phyloP scores from a whole-genome alignment of 2,113 vertebrate species.

The Tinamus guttatus region DNA sequence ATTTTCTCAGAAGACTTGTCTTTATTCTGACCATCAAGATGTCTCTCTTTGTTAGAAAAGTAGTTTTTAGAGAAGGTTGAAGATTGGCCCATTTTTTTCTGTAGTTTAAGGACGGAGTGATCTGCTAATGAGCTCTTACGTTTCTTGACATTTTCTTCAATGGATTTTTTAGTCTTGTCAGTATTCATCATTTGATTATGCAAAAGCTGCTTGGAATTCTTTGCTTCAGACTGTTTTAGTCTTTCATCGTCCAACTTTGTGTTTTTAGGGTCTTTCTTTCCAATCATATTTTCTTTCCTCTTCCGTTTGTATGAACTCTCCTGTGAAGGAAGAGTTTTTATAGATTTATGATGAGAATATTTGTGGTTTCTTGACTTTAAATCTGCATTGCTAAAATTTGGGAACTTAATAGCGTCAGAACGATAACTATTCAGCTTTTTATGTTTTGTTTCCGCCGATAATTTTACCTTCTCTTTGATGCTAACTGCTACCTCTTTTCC shows the following conservation, averaged over 20 bases:
- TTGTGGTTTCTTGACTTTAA: background rate
- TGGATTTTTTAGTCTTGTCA: slow-evolving; percentile 46
- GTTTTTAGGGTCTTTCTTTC: slow-evolving; percentile 30
- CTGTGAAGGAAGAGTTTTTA: slow-evolving; percentile 28
- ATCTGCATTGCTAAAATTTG: background rate
- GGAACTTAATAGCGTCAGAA: background rate
- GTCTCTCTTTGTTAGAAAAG: slow-evolving; percentile 35
- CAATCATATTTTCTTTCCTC: slow-evolving; percentile 27
- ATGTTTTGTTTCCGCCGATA: background rate
- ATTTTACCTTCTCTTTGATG: slow-evolving; percentile 1
- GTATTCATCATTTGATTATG: background rate
- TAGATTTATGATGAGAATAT: background rate
- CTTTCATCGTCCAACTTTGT: background rate
- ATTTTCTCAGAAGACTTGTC: slow-evolving; percentile 52
- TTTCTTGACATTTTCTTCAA: slow-evolving; percentile 18
- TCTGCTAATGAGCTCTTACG: slow-evolving; percentile 28
- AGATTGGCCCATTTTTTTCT: slow-evolving; percentile 20
- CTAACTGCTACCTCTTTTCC: background rate
- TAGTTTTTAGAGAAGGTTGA: slow-evolving; percentile 15
- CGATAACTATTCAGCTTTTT: background rate
- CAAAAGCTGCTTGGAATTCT: background rate
- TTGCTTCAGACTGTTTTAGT: background rate
- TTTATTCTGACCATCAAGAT: background rate
- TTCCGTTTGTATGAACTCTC: slow-evolving; percentile 68
- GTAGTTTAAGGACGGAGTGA: slow-evolving; percentile 18